Evolutionary conservation across 2,888 invertebrate species (phyloP).

Genomic region (Napeogenes sylphis): DNA sequence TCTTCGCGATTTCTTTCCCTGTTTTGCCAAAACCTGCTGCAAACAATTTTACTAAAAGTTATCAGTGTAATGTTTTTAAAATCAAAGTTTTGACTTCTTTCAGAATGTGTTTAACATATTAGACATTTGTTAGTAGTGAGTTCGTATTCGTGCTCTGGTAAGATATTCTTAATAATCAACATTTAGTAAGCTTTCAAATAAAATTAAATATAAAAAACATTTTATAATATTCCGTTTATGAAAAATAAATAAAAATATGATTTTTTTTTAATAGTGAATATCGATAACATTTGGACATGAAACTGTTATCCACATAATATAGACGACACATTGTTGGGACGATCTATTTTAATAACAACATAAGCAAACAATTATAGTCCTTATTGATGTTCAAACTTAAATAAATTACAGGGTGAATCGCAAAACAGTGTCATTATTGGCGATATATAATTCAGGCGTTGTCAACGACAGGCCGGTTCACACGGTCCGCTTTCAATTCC

Average conservation of each 20-base stretch:
- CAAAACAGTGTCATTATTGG: conserved; percentile 21
- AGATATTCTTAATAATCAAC: no score
- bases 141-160: no score
- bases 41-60: conserved; percentile 3
- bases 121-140: neutral
- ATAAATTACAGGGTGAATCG: conserved; percentile 21
- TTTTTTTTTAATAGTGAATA: no score
- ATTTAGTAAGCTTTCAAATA: neutral
- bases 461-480: conserved; percentile 27
- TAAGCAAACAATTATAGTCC: conserved; percentile 6
- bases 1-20: conserved; percentile 12
- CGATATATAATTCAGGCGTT: conserved; percentile 33
- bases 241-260: no score
- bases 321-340: neutral
- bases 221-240: no score
- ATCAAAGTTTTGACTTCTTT: neutral
- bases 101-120: neutral
- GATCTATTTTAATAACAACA: conserved; percentile 8
- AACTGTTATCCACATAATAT: conserved; percentile 1
- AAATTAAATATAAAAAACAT: no score
- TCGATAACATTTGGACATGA: neutral
- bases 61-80: neutral
- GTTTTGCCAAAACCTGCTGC: conserved; percentile 5
- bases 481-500: conserved; percentile 32
- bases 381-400: conserved; percentile 13